Evolutionary conservation across 2,888 invertebrate genomes (phyloP), one percentile per base, ranked within the genome.

Genomic region (Lepidocyrtoides sp.): DNA sequence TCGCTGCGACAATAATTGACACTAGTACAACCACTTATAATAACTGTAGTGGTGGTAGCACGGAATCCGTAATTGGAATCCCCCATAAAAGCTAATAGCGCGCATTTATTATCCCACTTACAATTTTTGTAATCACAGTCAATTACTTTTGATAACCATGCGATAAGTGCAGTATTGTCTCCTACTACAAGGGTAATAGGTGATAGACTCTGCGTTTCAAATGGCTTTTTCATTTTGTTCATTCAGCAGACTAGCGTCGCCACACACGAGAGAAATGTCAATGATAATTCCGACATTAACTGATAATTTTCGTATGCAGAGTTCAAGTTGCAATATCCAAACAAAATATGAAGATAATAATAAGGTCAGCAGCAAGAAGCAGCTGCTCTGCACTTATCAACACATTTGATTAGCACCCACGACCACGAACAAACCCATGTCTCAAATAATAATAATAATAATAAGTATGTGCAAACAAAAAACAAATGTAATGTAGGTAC

Each of bases 361-460:
- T 77, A 75, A 48, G 75, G 77, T 77, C 51, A 77, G 48, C 51
- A 29, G 12, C 41, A 8, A 77, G 26, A 0, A 77, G 77, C 77
- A 77, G 77, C 77, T 77, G 77, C 51, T 51, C 14, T 77, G 77
- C 29, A 51, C 48, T 77, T 14, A 77, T 51, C 77, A 77, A 51
- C 77, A 77, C 77, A 77, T 51, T 48, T 75, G 75, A 75, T 75
- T 75, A 75, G 75, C 75, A 75, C 75, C 75, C 75, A 44, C 48
- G 75, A 41, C 17, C 41, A 44, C 41, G 69, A n/a, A 20, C 32
- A 17, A 44, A 66, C 29, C 66, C 72, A 44, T 44, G 23, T 72
- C 41, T 72, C 20, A n/a, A n/a, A n/a, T n/a, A n/a, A 41, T 10
- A 7, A 10, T 41, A 4, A 4, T 41, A 10, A 7, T 41, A 10